Evolutionary conservation across 2,797 vertebrate species (phyloP).

Genomic region (Enteromius unitaeniatus): DNA sequence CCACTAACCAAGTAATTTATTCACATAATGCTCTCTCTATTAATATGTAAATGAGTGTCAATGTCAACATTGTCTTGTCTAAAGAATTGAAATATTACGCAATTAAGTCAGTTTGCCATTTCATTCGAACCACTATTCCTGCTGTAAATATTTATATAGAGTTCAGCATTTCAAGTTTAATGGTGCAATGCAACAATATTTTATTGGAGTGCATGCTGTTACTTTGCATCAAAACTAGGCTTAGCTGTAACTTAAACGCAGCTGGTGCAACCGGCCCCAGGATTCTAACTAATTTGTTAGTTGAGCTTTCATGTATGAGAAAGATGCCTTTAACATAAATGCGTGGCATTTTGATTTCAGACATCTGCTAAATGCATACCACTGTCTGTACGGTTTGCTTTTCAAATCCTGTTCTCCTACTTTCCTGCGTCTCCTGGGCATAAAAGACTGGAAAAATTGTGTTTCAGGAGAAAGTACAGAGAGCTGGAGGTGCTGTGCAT

Average conservation of each 20-base stretch:
- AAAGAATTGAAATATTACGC: not conserved
- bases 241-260: not conserved
- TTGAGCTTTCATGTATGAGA: constrained; percentile 15
- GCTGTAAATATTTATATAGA: not conserved
- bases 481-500: constrained; percentile 36
- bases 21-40: not conserved
- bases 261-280: not conserved
- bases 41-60: not conserved
- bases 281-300: constrained; percentile 1
- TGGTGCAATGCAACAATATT: not conserved
- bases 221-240: not conserved
- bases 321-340: constrained; percentile 5
- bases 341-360: constrained; percentile 1
- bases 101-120: not conserved
- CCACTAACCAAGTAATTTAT: not conserved
- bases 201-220: not conserved
- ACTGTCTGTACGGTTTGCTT: constrained; percentile 4
- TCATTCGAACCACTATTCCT: not conserved
- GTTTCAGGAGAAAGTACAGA: not conserved
- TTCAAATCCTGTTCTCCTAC: constrained; percentile 18
- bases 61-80: not conserved
- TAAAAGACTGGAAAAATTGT: constrained; percentile 18
- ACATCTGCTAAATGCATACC: constrained; percentile 25
- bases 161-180: not conserved
- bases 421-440: constrained; percentile 22